A percentile compares a stretch with the other conserved stretches of the same genome.
Evolutionary conservation across 2,113 vertebrate species (phyloP).

Genomic region (Amphiprion ocellaris): DNA sequence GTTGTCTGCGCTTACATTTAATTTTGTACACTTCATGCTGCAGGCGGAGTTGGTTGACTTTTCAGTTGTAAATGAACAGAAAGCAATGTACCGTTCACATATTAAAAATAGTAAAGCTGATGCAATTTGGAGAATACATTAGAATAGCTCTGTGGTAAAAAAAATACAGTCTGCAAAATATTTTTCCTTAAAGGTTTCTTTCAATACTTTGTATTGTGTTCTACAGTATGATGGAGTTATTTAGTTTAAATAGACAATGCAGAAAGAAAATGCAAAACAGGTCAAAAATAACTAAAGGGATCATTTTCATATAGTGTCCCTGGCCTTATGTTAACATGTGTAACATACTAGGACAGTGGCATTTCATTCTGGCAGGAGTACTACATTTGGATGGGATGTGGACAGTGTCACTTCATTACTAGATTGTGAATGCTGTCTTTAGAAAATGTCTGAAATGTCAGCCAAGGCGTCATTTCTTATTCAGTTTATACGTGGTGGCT

Average conservation of each 20-base stretch:
- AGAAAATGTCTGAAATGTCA: background rate
- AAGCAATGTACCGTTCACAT: background rate
- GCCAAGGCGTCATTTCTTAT: background rate
- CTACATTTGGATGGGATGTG: too few species aligned
- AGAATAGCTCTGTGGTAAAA: background rate
- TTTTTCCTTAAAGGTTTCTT: background rate
- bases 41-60: slow-evolving; percentile 12
- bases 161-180: background rate
- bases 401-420: too few species aligned
- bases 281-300: background rate
- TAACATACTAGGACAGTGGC: slow-evolving; percentile 6
- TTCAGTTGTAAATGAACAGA: slow-evolving; percentile 24
- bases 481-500: background rate
- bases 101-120: slow-evolving; percentile 11
- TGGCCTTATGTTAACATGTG: slow-evolving; percentile 3
- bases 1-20: slow-evolving; percentile 25
- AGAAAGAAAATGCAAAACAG: background rate
- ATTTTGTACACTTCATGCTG: slow-evolving; percentile 12
- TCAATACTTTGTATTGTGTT: background rate
- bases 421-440: too few species aligned
- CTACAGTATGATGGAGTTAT: background rate
- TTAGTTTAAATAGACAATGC: slow-evolving; percentile 1
- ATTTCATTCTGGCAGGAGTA: background rate
- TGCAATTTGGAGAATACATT: slow-evolving; percentile 1
- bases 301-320: slow-evolving; percentile 1